These are phyloP conservation scores for Caiman crocodilus DNA, from an alignment of 2,797 vertebrate species.

Conservation along the genomic window DNA sequence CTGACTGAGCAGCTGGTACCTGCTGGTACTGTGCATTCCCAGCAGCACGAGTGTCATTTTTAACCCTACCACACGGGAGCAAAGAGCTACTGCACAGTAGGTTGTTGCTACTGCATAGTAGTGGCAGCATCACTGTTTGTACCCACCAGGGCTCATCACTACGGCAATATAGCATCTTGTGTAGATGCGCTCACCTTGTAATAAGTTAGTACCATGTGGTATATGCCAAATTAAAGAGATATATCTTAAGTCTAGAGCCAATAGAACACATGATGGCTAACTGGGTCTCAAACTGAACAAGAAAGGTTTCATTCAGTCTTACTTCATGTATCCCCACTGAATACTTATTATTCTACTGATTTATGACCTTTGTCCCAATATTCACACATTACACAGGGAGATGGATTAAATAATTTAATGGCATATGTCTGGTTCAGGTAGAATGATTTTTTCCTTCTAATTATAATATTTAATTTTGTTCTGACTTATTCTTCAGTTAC, in stretches of 20 bases:
- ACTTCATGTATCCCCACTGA: neutral
- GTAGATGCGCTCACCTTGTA: neutral
- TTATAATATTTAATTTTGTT: conserved; percentile 73
- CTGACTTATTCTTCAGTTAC: conserved; percentile 27
- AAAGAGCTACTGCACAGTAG: too few relatives aligned
- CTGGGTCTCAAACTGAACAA: neutral
- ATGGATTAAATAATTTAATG: conserved; percentile 69
- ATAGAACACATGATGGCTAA: neutral
- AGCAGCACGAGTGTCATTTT: too few relatives aligned
- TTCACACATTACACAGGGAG: conserved; percentile 45
- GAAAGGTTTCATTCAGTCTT: conserved; percentile 22
- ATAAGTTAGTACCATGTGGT: neutral
- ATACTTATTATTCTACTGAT: conserved; percentile 56
- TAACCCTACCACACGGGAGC: too few relatives aligned
- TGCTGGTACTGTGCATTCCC: too few relatives aligned
- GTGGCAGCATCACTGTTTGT: too few relatives aligned
- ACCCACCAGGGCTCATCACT: too few relatives aligned
- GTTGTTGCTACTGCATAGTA: too few relatives aligned
- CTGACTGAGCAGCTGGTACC: too few relatives aligned
- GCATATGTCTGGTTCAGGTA: conserved; percentile 56
- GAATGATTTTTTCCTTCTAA: conserved; percentile 45
- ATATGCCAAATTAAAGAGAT: neutral
- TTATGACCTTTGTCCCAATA: conserved; percentile 50
- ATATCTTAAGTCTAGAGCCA: neutral
- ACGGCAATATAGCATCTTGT: too few relatives aligned